Evolutionary conservation across 2,888 invertebrate genomes (phyloP), one percentile per base, ranked within the genome.

Genomic region (Kuschelorhynchus macadamiae): DNA sequence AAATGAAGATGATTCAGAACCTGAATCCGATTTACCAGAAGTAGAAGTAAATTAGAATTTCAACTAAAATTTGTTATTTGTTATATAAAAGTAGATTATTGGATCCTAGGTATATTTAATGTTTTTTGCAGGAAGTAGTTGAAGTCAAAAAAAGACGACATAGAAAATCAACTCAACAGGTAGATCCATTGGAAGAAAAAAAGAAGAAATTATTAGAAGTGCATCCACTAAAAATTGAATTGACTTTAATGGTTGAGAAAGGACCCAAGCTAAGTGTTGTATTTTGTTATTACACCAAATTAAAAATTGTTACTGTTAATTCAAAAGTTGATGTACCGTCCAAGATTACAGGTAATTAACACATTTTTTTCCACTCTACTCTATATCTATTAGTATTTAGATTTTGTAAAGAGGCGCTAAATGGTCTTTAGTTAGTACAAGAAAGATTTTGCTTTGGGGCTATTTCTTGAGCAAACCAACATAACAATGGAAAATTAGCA

Each of bases 281-380:
- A 33, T 93, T 94, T 80, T 87, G 85, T 72, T 93, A 93, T 80
- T 84, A 92, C 71, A 81, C 89, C 12, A 87, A 90, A 79, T 83
- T 95, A 63, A 90, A 92, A 82, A 89, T 95, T 64, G 85, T 92
- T 49, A 92, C 92, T 7, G 92, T 93, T 0, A 89, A 88, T 75
- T 88, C 89, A 46, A 86, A 85, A 71, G 86, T 91, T 17, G 84
- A 87, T 44, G 82, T 87, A 73, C 80, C 87, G 52, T 85, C 85
- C 71, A 86, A 88, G 56, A 81, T 88, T 42, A 87, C 86, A 55
- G 89, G 87, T 85, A 82, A 72, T 3, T 20, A 12, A n/a, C 17
- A 16, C 32, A 16, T 14, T 42, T 41, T 42, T 3, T 8, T 11
- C 33, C 33, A 32, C 8, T 25, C 12, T n/a, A 25, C 9, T 49